Conservation (phyloP, 2,113 vertebrate species). For the Okapia johnstoni region DNA sequence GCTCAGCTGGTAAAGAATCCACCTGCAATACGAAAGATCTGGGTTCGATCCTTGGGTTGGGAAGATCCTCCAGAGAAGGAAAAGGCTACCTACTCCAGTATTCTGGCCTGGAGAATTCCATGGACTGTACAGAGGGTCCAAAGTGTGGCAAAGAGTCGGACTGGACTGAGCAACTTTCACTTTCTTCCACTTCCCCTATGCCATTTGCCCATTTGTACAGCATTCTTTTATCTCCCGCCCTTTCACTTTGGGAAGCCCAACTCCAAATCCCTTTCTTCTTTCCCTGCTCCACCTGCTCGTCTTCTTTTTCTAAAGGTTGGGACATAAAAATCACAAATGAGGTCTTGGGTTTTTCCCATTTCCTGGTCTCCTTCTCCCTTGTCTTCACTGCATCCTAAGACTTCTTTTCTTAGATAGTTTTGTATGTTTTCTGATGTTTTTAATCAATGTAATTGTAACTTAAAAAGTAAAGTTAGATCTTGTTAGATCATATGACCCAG, state of each 20-base stretch:
- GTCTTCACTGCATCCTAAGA: background rate
- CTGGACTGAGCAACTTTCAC: background rate
- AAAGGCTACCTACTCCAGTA: background rate
- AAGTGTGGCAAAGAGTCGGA: background rate
- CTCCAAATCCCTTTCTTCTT: background rate
- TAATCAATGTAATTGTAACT: background rate
- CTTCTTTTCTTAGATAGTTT: background rate
- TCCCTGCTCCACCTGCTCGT: background rate
- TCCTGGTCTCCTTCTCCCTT: background rate
- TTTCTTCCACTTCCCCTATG: background rate
- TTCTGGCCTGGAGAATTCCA: background rate
- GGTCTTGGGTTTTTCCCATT: background rate
- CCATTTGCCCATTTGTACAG: background rate
- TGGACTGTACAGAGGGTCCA: background rate
- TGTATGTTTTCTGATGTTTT: background rate
- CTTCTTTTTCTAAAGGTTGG: background rate
- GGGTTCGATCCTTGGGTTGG: background rate
- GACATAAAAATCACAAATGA: background rate
- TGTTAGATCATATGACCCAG: background rate
- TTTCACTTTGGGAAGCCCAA: background rate
- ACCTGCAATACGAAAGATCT: background rate
- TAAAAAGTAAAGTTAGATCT: background rate
- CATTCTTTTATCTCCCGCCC: background rate
- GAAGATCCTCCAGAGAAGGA: background rate
- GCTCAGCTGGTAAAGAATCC: background rate